Conservation (phyloP, 2,113 vertebrate species). For the Rhagologus leucostigma region DNA sequence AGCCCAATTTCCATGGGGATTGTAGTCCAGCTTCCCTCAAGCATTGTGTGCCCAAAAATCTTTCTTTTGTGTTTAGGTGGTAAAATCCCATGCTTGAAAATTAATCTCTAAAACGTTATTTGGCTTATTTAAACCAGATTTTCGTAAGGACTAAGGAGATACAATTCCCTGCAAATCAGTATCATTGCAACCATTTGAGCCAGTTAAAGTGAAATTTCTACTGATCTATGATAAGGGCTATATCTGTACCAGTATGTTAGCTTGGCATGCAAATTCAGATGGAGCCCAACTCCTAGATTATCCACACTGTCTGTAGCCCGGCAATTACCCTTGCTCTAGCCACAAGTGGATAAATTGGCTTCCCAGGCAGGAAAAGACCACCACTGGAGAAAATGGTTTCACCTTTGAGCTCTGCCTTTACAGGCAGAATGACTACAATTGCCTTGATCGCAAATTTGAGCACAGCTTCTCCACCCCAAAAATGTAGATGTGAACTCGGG, state of each 20-base stretch:
- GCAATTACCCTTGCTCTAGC: background rate
- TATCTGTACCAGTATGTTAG: background rate
- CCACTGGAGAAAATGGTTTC: background rate
- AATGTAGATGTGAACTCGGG: background rate
- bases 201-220: background rate
- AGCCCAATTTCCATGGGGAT: background rate
- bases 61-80: background rate
- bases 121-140: background rate
- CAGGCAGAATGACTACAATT: background rate
- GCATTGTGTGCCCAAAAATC: background rate
- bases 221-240: background rate
- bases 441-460: background rate
- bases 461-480: background rate
- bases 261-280: background rate
- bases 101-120: background rate
- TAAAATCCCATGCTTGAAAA: background rate
- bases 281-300: background rate
- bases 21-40: background rate
- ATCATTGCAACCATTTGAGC: background rate
- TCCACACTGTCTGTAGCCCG: background rate
- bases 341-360: background rate
- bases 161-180: background rate
- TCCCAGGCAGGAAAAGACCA: background rate
- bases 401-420: background rate
- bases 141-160: background rate